Conservation (phyloP, 2,888 invertebrate species). For the Pachydiplax longipennis region DNA sequence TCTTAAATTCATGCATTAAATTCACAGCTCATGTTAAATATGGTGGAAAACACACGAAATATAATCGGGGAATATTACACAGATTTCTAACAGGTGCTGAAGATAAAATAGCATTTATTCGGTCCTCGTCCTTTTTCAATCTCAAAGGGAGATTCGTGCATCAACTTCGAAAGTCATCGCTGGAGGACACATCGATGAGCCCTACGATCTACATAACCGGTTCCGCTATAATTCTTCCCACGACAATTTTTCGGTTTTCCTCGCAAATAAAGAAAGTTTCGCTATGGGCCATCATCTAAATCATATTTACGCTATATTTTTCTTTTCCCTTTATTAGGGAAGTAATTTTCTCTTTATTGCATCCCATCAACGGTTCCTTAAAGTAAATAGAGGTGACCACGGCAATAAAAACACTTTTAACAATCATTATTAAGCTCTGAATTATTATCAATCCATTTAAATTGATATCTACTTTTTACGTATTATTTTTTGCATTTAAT, state of each 20-base stretch:
- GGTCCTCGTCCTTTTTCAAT: background rate
- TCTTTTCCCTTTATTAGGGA: background rate
- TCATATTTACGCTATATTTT: background rate
- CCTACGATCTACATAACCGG: background rate
- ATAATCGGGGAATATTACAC: no score
- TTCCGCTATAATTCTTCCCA: background rate
- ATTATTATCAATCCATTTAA: no score
- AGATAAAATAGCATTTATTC: background rate
- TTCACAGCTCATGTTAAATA: no score
- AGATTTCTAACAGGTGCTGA: no score
- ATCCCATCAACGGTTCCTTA: background rate
- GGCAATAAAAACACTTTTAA: background rate
- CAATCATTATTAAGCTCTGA: background rate
- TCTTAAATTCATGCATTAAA: no score
- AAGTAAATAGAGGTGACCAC: background rate
- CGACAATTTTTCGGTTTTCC: background rate
- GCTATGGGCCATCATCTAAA: background rate
- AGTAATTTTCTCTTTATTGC: no score
- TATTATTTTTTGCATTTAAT: no score
- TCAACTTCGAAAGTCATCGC: background rate
- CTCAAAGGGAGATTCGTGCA: background rate
- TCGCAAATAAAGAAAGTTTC: conserved; percentile 25
- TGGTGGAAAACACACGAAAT: no score
- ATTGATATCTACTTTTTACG: no score
- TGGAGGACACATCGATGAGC: background rate